Evolutionary conservation across 2,797 vertebrate genomes (phyloP).

Genomic region (Enteromius paludinosus): DNA sequence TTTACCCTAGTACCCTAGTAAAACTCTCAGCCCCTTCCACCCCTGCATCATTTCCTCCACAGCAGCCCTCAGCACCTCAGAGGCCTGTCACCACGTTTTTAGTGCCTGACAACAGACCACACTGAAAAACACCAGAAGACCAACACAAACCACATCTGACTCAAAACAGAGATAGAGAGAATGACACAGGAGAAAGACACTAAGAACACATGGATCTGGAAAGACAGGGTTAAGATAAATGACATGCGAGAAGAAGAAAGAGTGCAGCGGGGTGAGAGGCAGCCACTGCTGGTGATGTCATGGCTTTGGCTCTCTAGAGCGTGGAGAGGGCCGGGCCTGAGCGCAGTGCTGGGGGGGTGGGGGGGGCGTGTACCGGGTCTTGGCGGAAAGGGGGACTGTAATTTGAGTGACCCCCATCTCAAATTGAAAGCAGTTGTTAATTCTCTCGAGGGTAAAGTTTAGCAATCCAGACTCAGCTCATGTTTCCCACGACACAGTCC

Average conservation of each 20-base stretch:
- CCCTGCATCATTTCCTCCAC: conserved; percentile 46
- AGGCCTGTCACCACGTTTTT: conserved; percentile 55
- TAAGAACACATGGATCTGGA: conserved; percentile 19
- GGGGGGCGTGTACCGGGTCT: conserved; percentile 40
- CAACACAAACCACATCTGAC: conserved; percentile 38
- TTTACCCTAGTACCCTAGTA: conserved; percentile 25
- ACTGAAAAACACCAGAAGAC: conserved; percentile 20
- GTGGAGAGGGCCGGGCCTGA: conserved; percentile 41
- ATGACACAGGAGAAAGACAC: background rate
- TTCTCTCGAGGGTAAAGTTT: conserved; percentile 60
- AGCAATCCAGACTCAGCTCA: conserved; percentile 60
- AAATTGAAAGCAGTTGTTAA: conserved; percentile 75
- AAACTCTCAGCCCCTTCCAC: conserved; percentile 20
- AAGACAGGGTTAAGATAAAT: conserved; percentile 26
- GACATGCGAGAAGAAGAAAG: conserved; percentile 29
- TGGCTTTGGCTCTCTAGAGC: conserved; percentile 60
- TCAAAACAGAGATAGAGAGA: conserved; percentile 40
- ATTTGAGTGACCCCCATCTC: conserved; percentile 69
- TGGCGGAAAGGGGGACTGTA: conserved; percentile 62
- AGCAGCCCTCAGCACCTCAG: conserved; percentile 36
- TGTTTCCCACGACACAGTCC: conserved; percentile 70
- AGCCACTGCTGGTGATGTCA: conserved; percentile 63
- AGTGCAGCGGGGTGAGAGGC: conserved; percentile 25
- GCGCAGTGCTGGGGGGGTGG: background rate
- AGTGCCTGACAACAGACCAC: conserved; percentile 38